Evolutionary conservation across 2,797 vertebrate genomes (phyloP).

Genomic region (Prionace glauca): DNA sequence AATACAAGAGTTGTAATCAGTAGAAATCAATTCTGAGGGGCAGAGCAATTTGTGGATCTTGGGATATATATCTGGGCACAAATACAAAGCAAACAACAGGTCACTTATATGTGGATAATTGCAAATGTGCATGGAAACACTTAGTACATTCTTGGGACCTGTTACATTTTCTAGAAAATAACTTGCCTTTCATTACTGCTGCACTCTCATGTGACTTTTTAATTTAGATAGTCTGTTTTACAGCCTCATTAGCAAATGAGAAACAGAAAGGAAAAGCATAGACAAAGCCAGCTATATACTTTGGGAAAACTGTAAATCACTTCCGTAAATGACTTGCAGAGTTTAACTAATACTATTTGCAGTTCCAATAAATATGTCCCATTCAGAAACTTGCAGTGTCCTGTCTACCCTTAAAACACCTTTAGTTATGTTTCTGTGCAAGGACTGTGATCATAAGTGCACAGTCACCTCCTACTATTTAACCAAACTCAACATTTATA

Average conservation of each 20-base stretch:
- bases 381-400: neutral
- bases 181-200: neutral
- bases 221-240: neutral
- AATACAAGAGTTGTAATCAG: neutral
- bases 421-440: neutral
- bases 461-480: neutral
- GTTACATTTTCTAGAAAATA: neutral
- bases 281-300: conserved; percentile 35
- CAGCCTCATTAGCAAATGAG: conserved; percentile 37
- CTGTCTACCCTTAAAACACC: neutral
- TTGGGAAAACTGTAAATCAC: conserved; percentile 39
- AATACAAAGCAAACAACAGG: neutral
- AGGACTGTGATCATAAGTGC: neutral
- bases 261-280: conserved; percentile 25
- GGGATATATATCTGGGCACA: neutral
- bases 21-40: neutral
- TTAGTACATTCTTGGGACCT: neutral
- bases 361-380: neutral
- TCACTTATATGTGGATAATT: neutral
- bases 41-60: neutral
- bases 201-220: neutral
- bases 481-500: neutral
- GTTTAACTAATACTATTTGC: neutral
- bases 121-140: neutral
- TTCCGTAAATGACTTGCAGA: neutral